A percentile compares a stretch with the other conserved stretches of the same genome.
These are phyloP conservation scores for Ploceus nigricollis DNA, from an alignment of 2,113 vertebrate genomes.

Conservation along the genomic window DNA sequence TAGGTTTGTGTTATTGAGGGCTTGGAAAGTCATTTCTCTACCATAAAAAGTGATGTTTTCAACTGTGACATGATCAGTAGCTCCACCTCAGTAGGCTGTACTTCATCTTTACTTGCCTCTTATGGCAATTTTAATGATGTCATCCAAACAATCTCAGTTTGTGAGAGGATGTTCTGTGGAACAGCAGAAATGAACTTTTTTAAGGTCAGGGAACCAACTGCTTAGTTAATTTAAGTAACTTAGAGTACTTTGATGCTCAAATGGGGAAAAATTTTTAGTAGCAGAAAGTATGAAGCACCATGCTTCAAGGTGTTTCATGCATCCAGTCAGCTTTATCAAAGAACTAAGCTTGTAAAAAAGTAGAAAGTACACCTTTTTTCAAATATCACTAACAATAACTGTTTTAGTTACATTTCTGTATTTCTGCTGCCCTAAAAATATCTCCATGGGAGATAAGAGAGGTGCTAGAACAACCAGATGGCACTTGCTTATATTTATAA, in stretches of 20 bases:
- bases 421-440: constrained; percentile 49
- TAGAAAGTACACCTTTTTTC: background rate
- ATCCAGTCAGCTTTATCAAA: background rate
- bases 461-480: constrained; percentile 54
- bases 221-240: background rate
- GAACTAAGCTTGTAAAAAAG: background rate
- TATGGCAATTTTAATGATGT: background rate
- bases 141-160: background rate
- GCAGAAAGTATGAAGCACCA: background rate
- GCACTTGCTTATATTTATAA: constrained; percentile 45
- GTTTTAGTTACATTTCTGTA: background rate
- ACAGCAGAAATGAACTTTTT: background rate
- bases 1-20: background rate
- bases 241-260: background rate
- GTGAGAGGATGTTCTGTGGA: background rate
- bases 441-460: background rate
- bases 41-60: background rate
- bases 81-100: background rate
- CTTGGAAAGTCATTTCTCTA: background rate
- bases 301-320: background rate
- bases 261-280: background rate
- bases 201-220: background rate
- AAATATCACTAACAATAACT: background rate
- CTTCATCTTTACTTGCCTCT: background rate
- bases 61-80: background rate